A percentile compares a stretch with the other conserved stretches of the same genome.
Evolutionary conservation across 2,113 vertebrate genomes (phyloP).

Genomic region (mouse (Mus musculus)): GRCm39 chr11:104097501-104098000

Average conservation of each 20-base stretch:
- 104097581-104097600: not conserved
- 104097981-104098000: not conserved
- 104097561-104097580: fast-evolving
- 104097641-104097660: not conserved
- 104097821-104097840: not conserved
- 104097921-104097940: not conserved
- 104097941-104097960: not conserved
- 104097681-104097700: not conserved
- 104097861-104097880: conserved; percentile 53
- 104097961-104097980: not conserved
- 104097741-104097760: not conserved
- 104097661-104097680: not conserved
- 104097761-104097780: conserved; percentile 60
- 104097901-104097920: not conserved
- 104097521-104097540: not conserved
- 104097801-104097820: not conserved
- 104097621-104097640: not conserved
- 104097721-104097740: conserved; percentile 34
- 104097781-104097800: conserved; percentile 44
- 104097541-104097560: not conserved
- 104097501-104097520: not conserved
- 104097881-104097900: not conserved
- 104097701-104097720: not conserved
- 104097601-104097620: not conserved
- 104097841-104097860: conserved; percentile 22